A percentile compares a stretch with the other conserved stretches of the same genome.
Evolutionary conservation across 2,797 vertebrate genomes (phyloP).

Genomic region (Sus cebifrons): DNA sequence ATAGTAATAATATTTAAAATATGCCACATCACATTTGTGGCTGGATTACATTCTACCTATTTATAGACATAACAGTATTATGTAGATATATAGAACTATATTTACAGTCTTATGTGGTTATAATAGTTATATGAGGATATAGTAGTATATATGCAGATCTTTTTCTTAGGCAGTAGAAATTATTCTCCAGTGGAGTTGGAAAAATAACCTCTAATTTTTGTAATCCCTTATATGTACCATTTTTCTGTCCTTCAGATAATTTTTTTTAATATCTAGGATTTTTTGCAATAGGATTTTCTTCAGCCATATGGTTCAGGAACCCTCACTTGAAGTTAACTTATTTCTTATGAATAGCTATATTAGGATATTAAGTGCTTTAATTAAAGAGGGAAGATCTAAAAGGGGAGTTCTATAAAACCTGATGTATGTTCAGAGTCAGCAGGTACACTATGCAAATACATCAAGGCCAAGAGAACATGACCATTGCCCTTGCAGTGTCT

Average conservation of each 20-base stretch:
- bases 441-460: not conserved
- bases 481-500: not conserved
- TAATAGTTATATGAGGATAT: not conserved
- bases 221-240: not conserved
- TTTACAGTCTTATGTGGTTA: not conserved
- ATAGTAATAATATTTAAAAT: slow-evolving; percentile 37
- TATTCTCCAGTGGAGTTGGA: not conserved
- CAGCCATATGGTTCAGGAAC: not conserved
- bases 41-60: not conserved
- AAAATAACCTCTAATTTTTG: slow-evolving; percentile 28
- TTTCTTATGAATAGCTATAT: slow-evolving; percentile 19
- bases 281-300: slow-evolving; percentile 34
- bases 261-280: not conserved
- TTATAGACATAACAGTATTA: not conserved
- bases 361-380: slow-evolving; percentile 29
- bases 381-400: not conserved
- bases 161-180: slow-evolving; percentile 6
- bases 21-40: not conserved
- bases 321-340: not conserved
- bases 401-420: not conserved
- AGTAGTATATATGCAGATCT: not conserved
- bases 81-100: not conserved
- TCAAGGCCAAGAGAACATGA: not conserved
- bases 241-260: not conserved
- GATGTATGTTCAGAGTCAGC: not conserved